These are phyloP conservation scores for Neomicropteryx cornuta DNA, from an alignment of 1,140 invertebrate genomes.

Conservation along the genomic window DNA sequence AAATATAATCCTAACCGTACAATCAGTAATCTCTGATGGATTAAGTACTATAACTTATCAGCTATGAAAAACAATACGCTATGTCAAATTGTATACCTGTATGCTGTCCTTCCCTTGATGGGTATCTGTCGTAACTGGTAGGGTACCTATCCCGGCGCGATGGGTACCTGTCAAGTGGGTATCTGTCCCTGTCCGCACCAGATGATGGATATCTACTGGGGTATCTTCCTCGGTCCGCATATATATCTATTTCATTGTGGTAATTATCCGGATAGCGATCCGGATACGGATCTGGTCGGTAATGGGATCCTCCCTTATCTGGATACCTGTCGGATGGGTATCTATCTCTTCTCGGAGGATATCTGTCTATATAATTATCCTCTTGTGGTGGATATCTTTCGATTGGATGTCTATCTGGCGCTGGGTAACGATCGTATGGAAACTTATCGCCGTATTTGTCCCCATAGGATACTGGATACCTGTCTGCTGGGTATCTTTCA, in stretches of 20 bases:
- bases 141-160: constrained; percentile 33
- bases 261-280: constrained; percentile 30
- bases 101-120: constrained; percentile 34
- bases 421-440: constrained; percentile 27
- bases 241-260: constrained; percentile 29
- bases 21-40: too few relatives aligned
- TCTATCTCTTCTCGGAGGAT: constrained; percentile 19
- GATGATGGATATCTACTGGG: constrained; percentile 33
- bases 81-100: constrained; percentile 26
- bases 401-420: constrained; percentile 16
- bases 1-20: too few relatives aligned
- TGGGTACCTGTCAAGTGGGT: constrained; percentile 27
- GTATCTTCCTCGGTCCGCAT: constrained; percentile 31
- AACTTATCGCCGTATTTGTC: constrained; percentile 21
- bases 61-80: constrained; percentile 7
- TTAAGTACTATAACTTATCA: too few relatives aligned
- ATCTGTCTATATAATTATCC: constrained; percentile 25
- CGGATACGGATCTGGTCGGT: constrained; percentile 37
- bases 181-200: constrained; percentile 32
- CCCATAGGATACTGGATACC: constrained; percentile 14
- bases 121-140: constrained; percentile 37
- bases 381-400: constrained; percentile 22
- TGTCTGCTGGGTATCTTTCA: constrained; percentile 18
- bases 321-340: constrained; percentile 36
- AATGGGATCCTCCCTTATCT: constrained; percentile 4